A percentile compares a stretch with the other conserved stretches of the same genome.
Conservation (phyloP, 2,113 vertebrate genomes). For the Dasyprocta punctata region DNA sequence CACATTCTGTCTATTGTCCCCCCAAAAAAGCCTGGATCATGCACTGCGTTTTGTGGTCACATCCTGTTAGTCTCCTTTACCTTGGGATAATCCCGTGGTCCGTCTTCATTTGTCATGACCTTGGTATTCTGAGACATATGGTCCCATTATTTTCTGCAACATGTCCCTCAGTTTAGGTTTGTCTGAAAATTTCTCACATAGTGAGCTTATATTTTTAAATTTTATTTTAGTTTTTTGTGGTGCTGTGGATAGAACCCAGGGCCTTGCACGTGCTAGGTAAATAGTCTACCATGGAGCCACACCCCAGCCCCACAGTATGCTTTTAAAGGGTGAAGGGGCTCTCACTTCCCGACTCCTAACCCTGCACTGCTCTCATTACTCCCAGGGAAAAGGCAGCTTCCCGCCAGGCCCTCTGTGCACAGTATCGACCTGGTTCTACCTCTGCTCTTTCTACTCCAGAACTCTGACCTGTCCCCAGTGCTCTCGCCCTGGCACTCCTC, state of each 20-base stretch:
- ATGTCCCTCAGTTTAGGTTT: neutral
- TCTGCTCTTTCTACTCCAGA: neutral
- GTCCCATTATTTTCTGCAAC: neutral
- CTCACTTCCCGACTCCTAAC: neutral
- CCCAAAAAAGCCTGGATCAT: neutral
- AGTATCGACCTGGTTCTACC: neutral
- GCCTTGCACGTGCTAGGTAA: neutral
- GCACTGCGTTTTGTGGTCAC: accelerated
- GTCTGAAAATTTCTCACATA: neutral
- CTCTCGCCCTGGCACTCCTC: neutral
- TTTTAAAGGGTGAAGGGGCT: neutral
- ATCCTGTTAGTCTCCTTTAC: neutral
- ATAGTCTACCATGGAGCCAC: neutral
- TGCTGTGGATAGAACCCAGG: neutral
- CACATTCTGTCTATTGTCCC: neutral
- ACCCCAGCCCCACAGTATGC: too few species aligned
- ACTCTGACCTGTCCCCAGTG: accelerated
- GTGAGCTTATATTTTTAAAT: neutral
- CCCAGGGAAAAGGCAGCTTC: neutral
- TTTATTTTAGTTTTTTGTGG: neutral
- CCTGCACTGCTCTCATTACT: accelerated
- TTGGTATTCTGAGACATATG: neutral
- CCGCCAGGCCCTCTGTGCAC: accelerated
- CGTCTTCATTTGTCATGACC: neutral
- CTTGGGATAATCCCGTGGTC: neutral